Base-by-base conservation (phyloP, 2,797 vertebrate species). In the Labeo calbasu region DNA sequence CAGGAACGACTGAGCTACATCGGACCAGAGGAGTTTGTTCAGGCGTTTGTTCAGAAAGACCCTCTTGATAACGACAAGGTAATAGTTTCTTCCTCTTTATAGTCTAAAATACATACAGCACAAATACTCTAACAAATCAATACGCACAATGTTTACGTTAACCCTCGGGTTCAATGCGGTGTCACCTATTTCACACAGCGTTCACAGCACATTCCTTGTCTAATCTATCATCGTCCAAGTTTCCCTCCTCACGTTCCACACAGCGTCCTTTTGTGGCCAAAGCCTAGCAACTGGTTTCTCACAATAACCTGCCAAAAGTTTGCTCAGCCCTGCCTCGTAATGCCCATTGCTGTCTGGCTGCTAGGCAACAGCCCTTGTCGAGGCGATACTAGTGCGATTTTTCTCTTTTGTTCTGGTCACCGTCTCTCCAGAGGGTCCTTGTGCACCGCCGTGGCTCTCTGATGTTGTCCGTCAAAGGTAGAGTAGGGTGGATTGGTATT, bases 1-100 rank as follows among this genome's bases (percentile, higher is more conserved):
- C 91, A 99, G 98, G 98, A 99, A 91, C 94, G 97, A 82, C 94
- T 99, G 81, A 96, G 96, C 91, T 97, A 99, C 90, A 98, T 99
- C 11, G 97, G 97, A 85, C 97, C 98, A 2, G 97, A 99, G 89
- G 98, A 99, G 88, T 98, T 99, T 69, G 94, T 99, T 87, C 97
- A 98, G 88, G 97, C 97, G 0, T 98, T 99, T 84, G 95, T 96
- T 69, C 97, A 96, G 85, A 99, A 98, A 91, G 96, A 96, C 89
- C 96, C 95, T 65, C 91, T 97, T 91, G 96, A 98, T 90, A 97
- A 97, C 4, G 94, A 96, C 87, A 96, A 97, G 97, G 98, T 99
- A 95, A 81, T 21, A 78, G 10, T 48, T 21, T 4, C 48, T 4
- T 87, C 78, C 25, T 40, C 25, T 71, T 61, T 78, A 43, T 17